A percentile compares a stretch with the other conserved stretches of the same genome.
phyloP scores from a whole-genome alignment of 2,113 vertebrate species.

The Polypterus senegalus region DNA sequence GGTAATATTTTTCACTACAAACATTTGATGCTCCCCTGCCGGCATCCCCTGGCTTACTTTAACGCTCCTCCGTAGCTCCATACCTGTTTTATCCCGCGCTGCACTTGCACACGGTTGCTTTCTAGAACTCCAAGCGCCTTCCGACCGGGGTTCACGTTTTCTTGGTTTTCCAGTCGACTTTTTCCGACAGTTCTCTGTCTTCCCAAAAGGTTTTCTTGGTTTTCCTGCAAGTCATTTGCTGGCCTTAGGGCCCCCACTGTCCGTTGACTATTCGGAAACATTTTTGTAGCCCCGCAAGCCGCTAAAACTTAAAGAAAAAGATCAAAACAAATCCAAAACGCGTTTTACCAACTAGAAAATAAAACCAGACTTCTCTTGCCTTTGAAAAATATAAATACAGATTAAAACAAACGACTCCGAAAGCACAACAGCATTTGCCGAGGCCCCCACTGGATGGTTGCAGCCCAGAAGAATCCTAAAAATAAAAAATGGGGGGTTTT shows the following conservation, averaged over 20 bases:
- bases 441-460: no score
- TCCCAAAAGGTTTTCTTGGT: conserved; percentile 40
- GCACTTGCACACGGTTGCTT: conserved; percentile 36
- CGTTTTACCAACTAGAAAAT: neutral
- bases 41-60: neutral
- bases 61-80: neutral
- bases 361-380: neutral
- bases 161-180: conserved; percentile 59
- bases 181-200: conserved; percentile 30
- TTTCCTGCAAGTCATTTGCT: conserved; percentile 16
- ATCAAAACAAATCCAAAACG: neutral
- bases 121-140: conserved; percentile 61
- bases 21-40: neutral
- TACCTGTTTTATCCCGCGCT: conserved; percentile 41
- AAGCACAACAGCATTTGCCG: no score
- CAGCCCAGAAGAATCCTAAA: neutral
- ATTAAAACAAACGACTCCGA: no score
- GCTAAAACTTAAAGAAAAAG: neutral
- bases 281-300: no score
- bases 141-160: conserved; percentile 64
- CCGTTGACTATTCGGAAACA: conserved; percentile 21
- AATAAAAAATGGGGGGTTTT: neutral
- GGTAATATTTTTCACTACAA: no score
- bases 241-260: conserved; percentile 19
- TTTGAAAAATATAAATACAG: no score